Base-by-base conservation (phyloP, 2,797 vertebrate genomes). In the Macropus fuliginosus region DNA sequence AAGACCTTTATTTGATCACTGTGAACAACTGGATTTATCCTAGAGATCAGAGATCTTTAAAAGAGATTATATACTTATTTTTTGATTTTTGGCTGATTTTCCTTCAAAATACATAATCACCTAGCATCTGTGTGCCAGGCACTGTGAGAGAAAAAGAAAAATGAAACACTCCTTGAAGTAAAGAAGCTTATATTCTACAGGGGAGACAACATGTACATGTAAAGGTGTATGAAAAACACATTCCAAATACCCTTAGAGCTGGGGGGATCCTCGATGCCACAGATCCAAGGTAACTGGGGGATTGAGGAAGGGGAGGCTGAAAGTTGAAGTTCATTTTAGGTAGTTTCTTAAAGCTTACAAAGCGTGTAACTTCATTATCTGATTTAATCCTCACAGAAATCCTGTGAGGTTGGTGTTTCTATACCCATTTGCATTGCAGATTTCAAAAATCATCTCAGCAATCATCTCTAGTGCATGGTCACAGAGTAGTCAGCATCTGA, bases 51-150 rank as follows among this genome's bases (percentile, higher is more conserved):
- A 50, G 24, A 24, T 87, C 50, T 81, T 87, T 10, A 56, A 52
- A 57, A 95, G 95, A 97, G 90, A 56, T 56, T 92, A 52, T 40
- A 13, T 55, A 81, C 91, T 94, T 94, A 90, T 87, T 93, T 96
- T 91, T 92, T 93, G 21, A 87, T 87, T 27, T 46, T 46, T 87
- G n/a, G 9, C 24, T 46, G 10, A 16, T 87, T 87, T 87, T 24
- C 40, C 40, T 46, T 46, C 12, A 87, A 87, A 87, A 87, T 50
- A 87, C 21, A 87, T 27, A 87, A 87, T 87, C 74, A 50, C 40
- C 40, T 46, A 27, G 21, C 21, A 87, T 40, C n/a, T 81, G 2
- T 87, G 21, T 40, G n/a, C 6, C n/a, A 74, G 18, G 5, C 5
- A 40, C 18, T 40, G 3, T 40, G 66, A 46, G 46, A 46, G 46